A percentile compares a stretch with the other conserved stretches of the same genome.
Evolutionary conservation across 2,888 invertebrate species (phyloP).

Genomic region (Apotomis betuletana): DNA sequence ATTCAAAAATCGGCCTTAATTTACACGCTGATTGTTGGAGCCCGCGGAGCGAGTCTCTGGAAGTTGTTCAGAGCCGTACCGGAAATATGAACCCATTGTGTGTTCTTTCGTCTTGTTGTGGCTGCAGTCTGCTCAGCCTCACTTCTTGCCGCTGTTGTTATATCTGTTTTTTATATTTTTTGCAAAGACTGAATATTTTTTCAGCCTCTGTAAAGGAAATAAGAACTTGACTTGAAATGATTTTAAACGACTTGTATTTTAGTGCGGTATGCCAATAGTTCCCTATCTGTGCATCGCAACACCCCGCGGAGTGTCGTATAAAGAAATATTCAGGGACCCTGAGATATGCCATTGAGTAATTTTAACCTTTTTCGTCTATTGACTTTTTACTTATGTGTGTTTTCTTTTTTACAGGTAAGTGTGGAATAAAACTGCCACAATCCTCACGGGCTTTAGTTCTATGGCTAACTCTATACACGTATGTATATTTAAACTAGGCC

Average conservation of each 20-base stretch:
- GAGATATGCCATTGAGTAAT: too few species aligned
- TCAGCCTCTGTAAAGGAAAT: constrained; percentile 29
- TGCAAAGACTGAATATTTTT: constrained; percentile 11
- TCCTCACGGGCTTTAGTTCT: background rate
- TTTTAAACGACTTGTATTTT: constrained; percentile 43
- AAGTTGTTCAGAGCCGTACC: constrained; percentile 57
- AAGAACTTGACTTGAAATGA: constrained; percentile 11
- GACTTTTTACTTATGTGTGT: constrained; percentile 5
- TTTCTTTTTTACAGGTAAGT: constrained; percentile 63
- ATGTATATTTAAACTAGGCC: background rate
- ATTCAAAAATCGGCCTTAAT: constrained; percentile 64
- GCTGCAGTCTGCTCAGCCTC: constrained; percentile 53
- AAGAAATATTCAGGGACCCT: too few species aligned
- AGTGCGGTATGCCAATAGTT: background rate
- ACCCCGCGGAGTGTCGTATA: too few species aligned
- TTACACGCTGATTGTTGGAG: constrained; percentile 58
- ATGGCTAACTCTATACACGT: constrained; percentile 7
- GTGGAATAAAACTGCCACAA: constrained; percentile 28
- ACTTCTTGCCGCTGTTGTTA: constrained; percentile 44
- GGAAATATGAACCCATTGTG: constrained; percentile 76
- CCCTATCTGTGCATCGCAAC: too few species aligned
- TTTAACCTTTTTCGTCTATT: background rate
- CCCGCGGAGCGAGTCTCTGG: constrained; percentile 54
- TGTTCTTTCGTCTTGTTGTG: constrained; percentile 64
- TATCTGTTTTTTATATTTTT: constrained; percentile 48